These are phyloP conservation scores for Ferdinandea cuprea DNA, from an alignment of 2,888 invertebrate species.

Conservation along the genomic window DNA sequence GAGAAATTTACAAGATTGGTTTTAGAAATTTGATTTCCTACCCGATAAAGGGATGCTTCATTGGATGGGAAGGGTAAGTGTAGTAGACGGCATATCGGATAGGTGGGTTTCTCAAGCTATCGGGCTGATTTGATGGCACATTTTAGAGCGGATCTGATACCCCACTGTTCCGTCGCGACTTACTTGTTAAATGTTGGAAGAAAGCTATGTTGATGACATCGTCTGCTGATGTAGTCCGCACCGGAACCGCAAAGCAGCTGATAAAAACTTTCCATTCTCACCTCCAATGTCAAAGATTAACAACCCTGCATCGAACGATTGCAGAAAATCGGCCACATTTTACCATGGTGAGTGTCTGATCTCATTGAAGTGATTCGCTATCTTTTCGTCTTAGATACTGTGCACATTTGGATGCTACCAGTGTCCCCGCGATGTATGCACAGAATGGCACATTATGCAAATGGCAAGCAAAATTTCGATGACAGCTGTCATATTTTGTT, in stretches of 20 bases:
- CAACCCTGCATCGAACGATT: constrained; percentile 86
- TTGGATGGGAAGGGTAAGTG: no score
- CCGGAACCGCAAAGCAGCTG: constrained; percentile 87
- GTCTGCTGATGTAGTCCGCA: constrained; percentile 88
- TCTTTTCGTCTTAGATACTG: constrained; percentile 95
- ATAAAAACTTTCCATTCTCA: constrained; percentile 98
- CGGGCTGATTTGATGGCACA: no score
- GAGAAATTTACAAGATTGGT: no score
- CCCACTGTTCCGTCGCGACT: no score
- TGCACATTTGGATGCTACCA: constrained; percentile 92
- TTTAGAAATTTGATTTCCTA: no score
- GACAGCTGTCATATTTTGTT: no score
- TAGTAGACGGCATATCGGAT: no score
- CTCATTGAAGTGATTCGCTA: constrained; percentile 96
- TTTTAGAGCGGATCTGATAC: no score
- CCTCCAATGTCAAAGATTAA: constrained; percentile 96
- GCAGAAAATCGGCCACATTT: constrained; percentile 91
- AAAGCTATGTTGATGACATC: constrained; percentile 97
- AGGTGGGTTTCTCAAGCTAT: no score
- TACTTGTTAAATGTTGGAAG: constrained; percentile 95
- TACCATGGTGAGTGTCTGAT: constrained; percentile 98
- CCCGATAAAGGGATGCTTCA: no score
- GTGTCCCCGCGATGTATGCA: constrained; percentile 85
- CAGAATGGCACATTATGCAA: no score
- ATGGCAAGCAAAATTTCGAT: no score